phyloP scores from a whole-genome alignment of 37 sponge, comb jelly and placozoan genomes.

The Diacarnus erythraeanus region DNA sequence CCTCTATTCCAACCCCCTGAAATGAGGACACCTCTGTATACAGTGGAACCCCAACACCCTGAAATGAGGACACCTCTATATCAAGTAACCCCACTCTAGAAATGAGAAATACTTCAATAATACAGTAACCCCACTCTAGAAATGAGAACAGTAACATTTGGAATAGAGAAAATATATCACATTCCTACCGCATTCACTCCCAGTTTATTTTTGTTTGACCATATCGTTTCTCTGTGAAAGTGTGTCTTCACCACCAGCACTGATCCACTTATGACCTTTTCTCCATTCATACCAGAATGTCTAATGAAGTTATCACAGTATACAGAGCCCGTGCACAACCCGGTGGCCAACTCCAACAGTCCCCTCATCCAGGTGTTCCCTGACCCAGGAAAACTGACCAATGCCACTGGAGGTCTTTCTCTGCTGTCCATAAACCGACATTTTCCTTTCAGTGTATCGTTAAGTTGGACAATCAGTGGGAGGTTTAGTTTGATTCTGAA shows the following conservation, averaged over 20 bases:
- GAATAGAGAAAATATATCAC: too few species aligned
- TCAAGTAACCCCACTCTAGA: too few species aligned
- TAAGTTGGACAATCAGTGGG: background rate
- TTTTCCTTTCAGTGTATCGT: background rate
- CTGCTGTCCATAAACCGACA: constrained; percentile 27
- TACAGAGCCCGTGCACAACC: constrained; percentile 32
- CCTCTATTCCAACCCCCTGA: too few species aligned
- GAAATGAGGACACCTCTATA: too few species aligned
- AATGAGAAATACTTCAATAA: too few species aligned
- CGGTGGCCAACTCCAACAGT: constrained; percentile 35
- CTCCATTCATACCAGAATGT: constrained; percentile 14
- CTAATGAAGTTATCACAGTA: constrained; percentile 16
- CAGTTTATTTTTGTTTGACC: background rate
- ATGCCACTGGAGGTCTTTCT: constrained; percentile 10
- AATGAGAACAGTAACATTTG: too few species aligned
- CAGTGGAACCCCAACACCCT: too few species aligned
- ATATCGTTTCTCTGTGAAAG: background rate
- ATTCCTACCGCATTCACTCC: background rate
- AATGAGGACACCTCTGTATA: too few species aligned
- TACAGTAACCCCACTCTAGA: too few species aligned
- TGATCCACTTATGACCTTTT: constrained; percentile 9
- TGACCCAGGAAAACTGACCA: constrained; percentile 28
- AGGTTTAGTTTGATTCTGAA: too few species aligned
- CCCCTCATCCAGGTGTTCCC: constrained; percentile 19
- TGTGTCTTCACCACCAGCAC: constrained; percentile 44